Evolutionary conservation across 2,888 invertebrate genomes (phyloP).

Genomic region (Tubiluchus corallicola): DNA sequence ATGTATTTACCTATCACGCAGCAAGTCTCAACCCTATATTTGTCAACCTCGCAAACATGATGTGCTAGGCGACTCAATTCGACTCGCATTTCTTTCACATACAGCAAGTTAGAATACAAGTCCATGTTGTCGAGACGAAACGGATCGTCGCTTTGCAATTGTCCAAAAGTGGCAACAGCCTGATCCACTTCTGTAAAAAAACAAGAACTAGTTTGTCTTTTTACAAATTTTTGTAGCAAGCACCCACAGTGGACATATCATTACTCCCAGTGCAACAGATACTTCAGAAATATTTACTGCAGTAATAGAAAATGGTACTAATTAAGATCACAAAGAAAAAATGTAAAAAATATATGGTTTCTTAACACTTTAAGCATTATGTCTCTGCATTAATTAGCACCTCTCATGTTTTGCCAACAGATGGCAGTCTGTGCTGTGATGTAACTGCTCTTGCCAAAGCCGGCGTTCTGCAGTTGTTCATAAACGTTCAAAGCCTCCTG

Average conservation of each 20-base stretch:
- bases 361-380: no score
- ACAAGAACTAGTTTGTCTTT: constrained; percentile 2
- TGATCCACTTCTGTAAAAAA: constrained; percentile 57
- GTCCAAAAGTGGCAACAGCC: constrained; percentile 63
- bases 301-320: no score
- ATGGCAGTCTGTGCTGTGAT: constrained; percentile 78
- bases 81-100: constrained; percentile 75
- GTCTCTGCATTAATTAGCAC: no score
- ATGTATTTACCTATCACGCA: constrained; percentile 65
- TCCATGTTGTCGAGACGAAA: constrained; percentile 88
- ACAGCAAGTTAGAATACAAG: constrained; percentile 73
- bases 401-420: constrained; percentile 75
- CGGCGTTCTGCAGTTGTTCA: constrained; percentile 46
- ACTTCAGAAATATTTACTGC: no score
- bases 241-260: constrained; percentile 7
- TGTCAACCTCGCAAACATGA: constrained; percentile 77
- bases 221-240: not conserved
- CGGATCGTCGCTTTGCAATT: constrained; percentile 67
- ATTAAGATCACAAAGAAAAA: no score
- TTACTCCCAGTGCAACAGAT: no score
- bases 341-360: no score
- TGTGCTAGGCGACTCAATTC: constrained; percentile 85
- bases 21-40: constrained; percentile 90
- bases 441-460: constrained; percentile 71
- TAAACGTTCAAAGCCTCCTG: constrained; percentile 74